Conservation (phyloP, 2,888 invertebrate genomes). For the Caenorhabditis sp. region DNA sequence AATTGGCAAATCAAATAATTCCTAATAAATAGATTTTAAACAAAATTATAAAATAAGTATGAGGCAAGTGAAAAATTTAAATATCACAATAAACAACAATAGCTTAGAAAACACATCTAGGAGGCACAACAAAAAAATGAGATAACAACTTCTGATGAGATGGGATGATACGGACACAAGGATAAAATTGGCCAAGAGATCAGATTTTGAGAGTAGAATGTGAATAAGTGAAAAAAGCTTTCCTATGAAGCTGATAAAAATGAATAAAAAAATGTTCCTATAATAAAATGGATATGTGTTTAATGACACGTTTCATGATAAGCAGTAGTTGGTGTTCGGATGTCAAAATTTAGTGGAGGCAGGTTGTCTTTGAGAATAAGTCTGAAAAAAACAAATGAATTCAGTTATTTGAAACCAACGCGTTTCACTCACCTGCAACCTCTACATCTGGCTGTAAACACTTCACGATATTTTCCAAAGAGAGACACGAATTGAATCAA, state of each 20-base stretch:
- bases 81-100: not conserved
- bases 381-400: slow-evolving; percentile 32
- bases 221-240: too few species aligned
- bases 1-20: too few species aligned
- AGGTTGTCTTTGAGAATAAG: slow-evolving; percentile 29
- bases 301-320: slow-evolving; percentile 43
- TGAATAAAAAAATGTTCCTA: not conserved
- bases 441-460: slow-evolving; percentile 28
- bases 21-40: too few species aligned
- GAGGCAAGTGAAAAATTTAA: too few species aligned
- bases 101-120: not conserved
- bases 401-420: not conserved
- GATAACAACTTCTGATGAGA: not conserved
- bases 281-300: not conserved
- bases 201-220: not conserved
- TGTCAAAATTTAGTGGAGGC: slow-evolving; percentile 57
- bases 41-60: too few species aligned
- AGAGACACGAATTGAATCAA: slow-evolving; percentile 35
- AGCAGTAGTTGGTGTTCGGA: slow-evolving; percentile 23
- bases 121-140: not conserved
- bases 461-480: slow-evolving; percentile 47
- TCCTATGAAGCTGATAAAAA: not conserved
- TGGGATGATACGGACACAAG: not conserved
- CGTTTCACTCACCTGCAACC: slow-evolving; percentile 32
- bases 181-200: too few species aligned